These are phyloP conservation scores for Thereva unica DNA, from an alignment of 2,888 invertebrate genomes.

Conservation along the genomic window DNA sequence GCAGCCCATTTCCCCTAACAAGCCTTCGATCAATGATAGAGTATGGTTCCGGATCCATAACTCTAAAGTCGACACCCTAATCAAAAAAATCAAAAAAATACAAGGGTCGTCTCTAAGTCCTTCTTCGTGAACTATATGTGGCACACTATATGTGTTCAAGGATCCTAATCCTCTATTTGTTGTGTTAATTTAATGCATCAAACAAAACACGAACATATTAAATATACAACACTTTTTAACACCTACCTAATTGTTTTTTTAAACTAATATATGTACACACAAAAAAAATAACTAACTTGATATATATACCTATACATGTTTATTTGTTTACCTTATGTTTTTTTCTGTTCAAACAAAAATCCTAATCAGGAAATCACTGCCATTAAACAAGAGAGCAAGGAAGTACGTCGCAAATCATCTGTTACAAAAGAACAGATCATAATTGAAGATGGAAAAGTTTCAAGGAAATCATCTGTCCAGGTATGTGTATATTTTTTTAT, in stretches of 20 bases:
- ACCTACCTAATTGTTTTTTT: background rate
- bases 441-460: slow-evolving; percentile 47
- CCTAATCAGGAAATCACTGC: slow-evolving; percentile 44
- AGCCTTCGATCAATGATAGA: too few relatives aligned
- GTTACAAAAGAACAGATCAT: slow-evolving; percentile 46
- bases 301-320: slow-evolving; percentile 5
- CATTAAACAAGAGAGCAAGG: slow-evolving; percentile 50
- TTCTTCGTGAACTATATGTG: too few relatives aligned
- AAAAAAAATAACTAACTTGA: background rate
- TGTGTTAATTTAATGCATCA: too few relatives aligned
- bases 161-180: too few relatives aligned
- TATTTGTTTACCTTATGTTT: background rate
- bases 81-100: too few relatives aligned
- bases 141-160: too few relatives aligned
- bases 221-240: too few relatives aligned
- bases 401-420: slow-evolving; percentile 49
- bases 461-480: slow-evolving; percentile 52
- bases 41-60: too few relatives aligned
- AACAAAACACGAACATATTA: too few relatives aligned
- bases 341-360: slow-evolving; percentile 12
- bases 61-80: too few relatives aligned
- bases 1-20: too few relatives aligned
- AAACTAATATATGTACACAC: background rate
- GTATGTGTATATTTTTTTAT: slow-evolving; percentile 46
- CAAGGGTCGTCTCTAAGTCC: too few relatives aligned